These are phyloP conservation scores for Lasioglossum zephyrum DNA, from an alignment of 2,888 invertebrate species.

Conservation along the genomic window DNA sequence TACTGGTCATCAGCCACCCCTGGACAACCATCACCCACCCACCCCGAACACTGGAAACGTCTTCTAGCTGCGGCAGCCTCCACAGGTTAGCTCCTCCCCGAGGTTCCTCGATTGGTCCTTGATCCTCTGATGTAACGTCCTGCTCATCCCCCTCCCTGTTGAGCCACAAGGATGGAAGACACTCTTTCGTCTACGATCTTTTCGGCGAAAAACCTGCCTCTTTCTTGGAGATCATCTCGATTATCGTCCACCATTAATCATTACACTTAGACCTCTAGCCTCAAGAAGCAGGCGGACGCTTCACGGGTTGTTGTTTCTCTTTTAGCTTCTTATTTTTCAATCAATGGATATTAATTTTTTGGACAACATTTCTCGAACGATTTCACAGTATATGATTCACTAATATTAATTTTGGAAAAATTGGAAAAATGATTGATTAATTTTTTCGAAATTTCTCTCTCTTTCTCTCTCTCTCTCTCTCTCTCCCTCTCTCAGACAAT, in stretches of 20 bases:
- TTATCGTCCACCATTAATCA: neutral
- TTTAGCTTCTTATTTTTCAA: neutral
- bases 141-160: slow-evolving; percentile 14
- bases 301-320: neutral
- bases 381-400: neutral
- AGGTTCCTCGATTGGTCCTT: slow-evolving; percentile 72
- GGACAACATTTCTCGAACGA: too few species aligned
- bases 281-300: neutral
- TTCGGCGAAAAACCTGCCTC: slow-evolving; percentile 3
- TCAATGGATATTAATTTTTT: too few species aligned
- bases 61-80: slow-evolving; percentile 84
- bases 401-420: neutral
- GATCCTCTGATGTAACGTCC: neutral
- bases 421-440: too few species aligned
- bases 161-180: slow-evolving; percentile 21
- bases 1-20: slow-evolving; percentile 83
- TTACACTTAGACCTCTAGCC: neutral
- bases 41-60: slow-evolving; percentile 83
- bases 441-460: neutral
- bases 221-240: neutral
- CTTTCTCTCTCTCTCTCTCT: too few species aligned
- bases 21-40: slow-evolving; percentile 77
- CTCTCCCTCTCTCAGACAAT: too few species aligned
- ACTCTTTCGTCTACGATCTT: slow-evolving; percentile 5
- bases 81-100: slow-evolving; percentile 84